These are phyloP conservation scores for Aythya baeri DNA, from an alignment of 2,113 vertebrate species.

Conservation along the genomic window DNA sequence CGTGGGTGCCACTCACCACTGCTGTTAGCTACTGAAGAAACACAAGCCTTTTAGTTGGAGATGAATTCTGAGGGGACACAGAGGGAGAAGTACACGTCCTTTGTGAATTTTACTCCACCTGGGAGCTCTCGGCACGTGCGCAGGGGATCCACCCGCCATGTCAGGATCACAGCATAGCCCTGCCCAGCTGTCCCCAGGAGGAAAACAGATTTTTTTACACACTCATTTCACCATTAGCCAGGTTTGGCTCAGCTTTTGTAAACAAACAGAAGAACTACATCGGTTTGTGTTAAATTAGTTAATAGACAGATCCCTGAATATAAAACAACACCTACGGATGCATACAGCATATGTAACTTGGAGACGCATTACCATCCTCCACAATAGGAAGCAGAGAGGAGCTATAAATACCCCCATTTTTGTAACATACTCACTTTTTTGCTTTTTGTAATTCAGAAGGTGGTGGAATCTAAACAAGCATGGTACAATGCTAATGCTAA, in stretches of 20 bases:
- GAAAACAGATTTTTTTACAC: neutral
- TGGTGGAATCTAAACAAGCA: neutral
- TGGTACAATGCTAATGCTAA: neutral
- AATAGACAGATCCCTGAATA: conserved; percentile 40
- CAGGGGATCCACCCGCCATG: fast-evolving
- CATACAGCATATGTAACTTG: conserved; percentile 14
- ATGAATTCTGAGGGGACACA: neutral
- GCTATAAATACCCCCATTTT: conserved; percentile 17
- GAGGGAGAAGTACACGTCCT: no score
- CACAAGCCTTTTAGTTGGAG: neutral
- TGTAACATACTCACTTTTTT: neutral
- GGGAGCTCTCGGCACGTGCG: neutral
- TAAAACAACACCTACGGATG: conserved; percentile 44
- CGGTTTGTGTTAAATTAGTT: neutral
- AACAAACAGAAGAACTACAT: conserved; percentile 6
- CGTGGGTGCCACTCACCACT: neutral
- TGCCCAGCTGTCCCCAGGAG: neutral
- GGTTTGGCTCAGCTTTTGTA: neutral
- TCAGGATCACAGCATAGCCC: neutral
- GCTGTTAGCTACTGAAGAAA: neutral
- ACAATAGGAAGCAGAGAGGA: neutral
- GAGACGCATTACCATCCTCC: conserved; percentile 21
- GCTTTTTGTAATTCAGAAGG: neutral
- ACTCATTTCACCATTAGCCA: neutral
- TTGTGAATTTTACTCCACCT: neutral